phyloP scores from a whole-genome alignment of 2,888 invertebrate genomes.

The Drosophila sordidula region DNA sequence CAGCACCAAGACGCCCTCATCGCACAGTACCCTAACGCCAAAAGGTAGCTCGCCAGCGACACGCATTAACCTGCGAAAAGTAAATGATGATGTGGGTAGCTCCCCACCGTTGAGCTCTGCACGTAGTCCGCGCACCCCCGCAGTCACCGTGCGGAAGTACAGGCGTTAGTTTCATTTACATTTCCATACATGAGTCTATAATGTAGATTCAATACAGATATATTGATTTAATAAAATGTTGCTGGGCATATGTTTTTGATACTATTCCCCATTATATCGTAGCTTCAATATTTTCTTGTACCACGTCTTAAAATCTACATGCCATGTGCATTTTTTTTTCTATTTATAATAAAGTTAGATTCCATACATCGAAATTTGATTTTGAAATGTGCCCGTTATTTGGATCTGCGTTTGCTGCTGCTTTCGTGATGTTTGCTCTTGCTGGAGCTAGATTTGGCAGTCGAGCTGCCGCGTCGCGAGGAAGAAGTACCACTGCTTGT shows the following conservation, averaged over 20 bases:
- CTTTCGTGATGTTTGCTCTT: constrained; percentile 82
- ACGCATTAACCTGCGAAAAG: constrained; percentile 77
- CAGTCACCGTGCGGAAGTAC: constrained; percentile 76
- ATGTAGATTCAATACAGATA: not conserved
- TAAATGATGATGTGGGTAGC: constrained; percentile 39
- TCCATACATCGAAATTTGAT: not conserved
- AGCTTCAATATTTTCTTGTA: not conserved
- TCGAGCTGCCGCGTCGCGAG: constrained; percentile 69
- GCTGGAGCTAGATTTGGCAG: constrained; percentile 66
- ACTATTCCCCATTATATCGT: not conserved
- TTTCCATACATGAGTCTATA: not conserved
- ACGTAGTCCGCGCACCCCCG: constrained; percentile 75
- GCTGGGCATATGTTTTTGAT: constrained; percentile 1
- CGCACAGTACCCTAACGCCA: constrained; percentile 14
- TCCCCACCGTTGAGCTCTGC: constrained; percentile 43
- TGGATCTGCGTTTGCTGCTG: constrained; percentile 78
- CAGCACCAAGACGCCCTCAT: constrained; percentile 33
- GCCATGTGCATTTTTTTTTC: not conserved
- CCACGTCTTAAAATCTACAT: not conserved
- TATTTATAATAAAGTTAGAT: not conserved
- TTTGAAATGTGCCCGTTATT: constrained; percentile 30
- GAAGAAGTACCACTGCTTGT: constrained; percentile 43
- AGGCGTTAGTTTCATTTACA: constrained; percentile 32
- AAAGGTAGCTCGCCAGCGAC: constrained; percentile 69
- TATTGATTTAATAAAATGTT: constrained; percentile 15